Conservation (phyloP, 2,113 vertebrate species). For the Empidonax alnorum region DNA sequence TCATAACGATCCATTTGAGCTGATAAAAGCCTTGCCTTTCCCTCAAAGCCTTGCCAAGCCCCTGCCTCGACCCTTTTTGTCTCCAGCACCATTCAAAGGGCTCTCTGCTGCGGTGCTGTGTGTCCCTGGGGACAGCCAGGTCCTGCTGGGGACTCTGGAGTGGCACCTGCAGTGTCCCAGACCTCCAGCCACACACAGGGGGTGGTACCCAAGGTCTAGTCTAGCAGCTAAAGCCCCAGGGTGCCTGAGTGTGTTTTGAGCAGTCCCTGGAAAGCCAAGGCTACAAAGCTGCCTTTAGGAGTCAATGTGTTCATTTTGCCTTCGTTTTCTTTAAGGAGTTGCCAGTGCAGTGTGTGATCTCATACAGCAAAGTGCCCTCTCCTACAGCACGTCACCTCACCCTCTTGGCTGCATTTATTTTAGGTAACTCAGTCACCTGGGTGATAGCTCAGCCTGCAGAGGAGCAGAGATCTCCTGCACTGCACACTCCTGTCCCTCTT, state of each 20-base stretch:
- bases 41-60: background rate
- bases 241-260: rapidly evolving
- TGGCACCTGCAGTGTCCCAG: background rate
- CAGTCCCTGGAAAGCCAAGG: background rate
- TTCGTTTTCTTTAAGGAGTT: background rate
- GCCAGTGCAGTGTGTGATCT: background rate
- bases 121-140: background rate
- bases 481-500: background rate
- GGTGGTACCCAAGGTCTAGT: background rate
- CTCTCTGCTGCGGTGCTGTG: rapidly evolving
- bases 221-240: background rate
- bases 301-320: background rate
- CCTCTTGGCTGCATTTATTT: background rate
- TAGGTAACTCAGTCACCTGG: background rate
- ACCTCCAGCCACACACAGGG: background rate
- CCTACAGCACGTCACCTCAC: background rate
- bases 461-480: background rate
- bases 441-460: background rate
- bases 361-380: background rate
- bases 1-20: background rate
- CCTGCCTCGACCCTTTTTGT: background rate
- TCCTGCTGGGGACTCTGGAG: background rate
- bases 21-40: background rate
- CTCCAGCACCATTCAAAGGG: background rate
- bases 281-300: rapidly evolving